Base-by-base conservation (phyloP, 2,888 invertebrate species). In the Eulithis testata region DNA sequence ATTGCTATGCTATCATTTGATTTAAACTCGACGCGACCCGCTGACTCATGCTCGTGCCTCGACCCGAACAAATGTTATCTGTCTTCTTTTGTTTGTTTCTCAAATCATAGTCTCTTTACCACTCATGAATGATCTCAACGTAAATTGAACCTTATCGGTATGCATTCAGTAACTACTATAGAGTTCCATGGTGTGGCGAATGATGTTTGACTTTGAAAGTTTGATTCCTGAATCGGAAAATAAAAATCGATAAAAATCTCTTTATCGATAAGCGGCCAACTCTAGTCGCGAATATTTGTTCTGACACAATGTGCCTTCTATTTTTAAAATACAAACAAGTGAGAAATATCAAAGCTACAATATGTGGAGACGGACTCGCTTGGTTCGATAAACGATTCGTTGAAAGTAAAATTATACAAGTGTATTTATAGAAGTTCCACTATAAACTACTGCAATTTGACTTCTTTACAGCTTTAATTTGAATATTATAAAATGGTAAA, bases 41-140 rank as follows among this genome's bases (percentile, higher is more conserved):
- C 87, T 89, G 90, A 89, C 86, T 90, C 88, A 89, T 49, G n/a
- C 85, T 90, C 88, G 88, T 47, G 12, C 21, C 21, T 47, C 80
- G 82, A 84, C 83, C 82, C 86, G 87, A 89, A 90, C 91, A 91
- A 91, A 90, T 89, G 91, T 89, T 91, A 88, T 89, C 89, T 86
- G 84, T 91, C 90, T 87, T 86, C 88, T 88, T 90, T 90, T 90
- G 90, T 92, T 91, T 91, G 89, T 91, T 90, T 87, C 88, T 89
- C 83, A 81, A 88, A 88, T 88, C 85, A 80, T 79, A 76, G 47
- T 47, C 8, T 49, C 53, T 21, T 9, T 37, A 37, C 12, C 7
- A 21, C 36, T 21, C 9, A 12, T n/a, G 1, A 4, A 3, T 5
- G 47, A 3, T 11, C 11, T 7, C 14, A 11, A 11, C 11, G 14